Evolutionary conservation across 2,113 vertebrate species (phyloP), one percentile per base, ranked within the genome.

Genomic region (Stigmatopora argus): DNA sequence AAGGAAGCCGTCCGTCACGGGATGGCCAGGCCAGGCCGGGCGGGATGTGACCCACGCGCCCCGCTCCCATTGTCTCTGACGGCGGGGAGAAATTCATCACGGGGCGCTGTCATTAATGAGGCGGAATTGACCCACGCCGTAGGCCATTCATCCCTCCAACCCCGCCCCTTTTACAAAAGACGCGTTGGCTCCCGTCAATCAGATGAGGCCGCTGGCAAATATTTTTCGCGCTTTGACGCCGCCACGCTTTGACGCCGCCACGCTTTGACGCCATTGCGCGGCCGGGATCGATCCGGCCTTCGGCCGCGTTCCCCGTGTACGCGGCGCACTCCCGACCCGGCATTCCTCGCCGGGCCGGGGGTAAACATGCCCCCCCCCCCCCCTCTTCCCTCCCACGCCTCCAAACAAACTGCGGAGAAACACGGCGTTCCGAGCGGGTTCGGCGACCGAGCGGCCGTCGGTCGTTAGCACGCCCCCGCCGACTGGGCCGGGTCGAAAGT

Each of bases 321-420:
- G 23, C 12, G 45, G 4, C 38, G 76, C 79, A 83, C 83, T 83
- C 79, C 82, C 84, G 83, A 83, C 85, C 86, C 81, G 69, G 66
- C 81, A 86, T 86, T 85, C 81, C 74, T 79, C 69, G 53, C 64
- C 76, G 82, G 52, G 78, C 72, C 35, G 26, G 78, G 63, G 82
- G 79, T 87, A 89, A 88, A 88, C 85, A 88, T 76, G 74, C 23
- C 21, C 85, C 81, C 83, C 84, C 70, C 60, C 81, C 60, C 74
- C 78, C 26, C 26, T 31, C 26, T 31, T 31, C 26, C 21, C 85
- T 82, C 83, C 84, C 70, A 62, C 81, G 62, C 74, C 78, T 76
- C 67, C 67, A 87, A 88, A 82, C 85, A 84, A 80, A 84, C 78
- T 73, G 69, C 67, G 68, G 83, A 78, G 75, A 82, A 81, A 86